These are phyloP conservation scores for Pyrrhia umbra DNA, from an alignment of 2,888 invertebrate species.

Conservation along the genomic window DNA sequence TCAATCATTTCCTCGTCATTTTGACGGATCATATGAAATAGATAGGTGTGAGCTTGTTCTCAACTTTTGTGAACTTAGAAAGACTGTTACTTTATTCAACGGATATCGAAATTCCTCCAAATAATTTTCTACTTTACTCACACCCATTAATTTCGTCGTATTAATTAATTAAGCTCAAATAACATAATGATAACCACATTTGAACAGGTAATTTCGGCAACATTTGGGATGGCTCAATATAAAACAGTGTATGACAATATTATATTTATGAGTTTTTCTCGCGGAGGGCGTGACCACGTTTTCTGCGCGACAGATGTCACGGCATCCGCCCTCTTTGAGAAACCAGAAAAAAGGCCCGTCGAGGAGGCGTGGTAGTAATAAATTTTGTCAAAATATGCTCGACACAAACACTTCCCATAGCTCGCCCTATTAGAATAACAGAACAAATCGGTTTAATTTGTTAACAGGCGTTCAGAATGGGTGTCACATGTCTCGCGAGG, in stretches of 20 bases:
- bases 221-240: background rate
- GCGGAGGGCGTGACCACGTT: constrained; percentile 81
- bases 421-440: constrained; percentile 89
- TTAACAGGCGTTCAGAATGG: constrained; percentile 88
- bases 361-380: constrained; percentile 89
- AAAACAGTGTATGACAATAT: constrained; percentile 63
- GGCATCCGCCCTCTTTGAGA: constrained; percentile 81
- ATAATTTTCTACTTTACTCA: background rate
- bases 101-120: background rate
- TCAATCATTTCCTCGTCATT: constrained; percentile 55
- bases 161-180: background rate
- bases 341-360: constrained; percentile 78
- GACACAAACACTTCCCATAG: constrained; percentile 88
- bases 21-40: constrained; percentile 31
- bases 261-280: constrained; percentile 73
- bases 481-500: constrained; percentile 86
- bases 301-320: constrained; percentile 86
- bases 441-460: constrained; percentile 89
- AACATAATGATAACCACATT: background rate
- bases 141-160: background rate
- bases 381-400: constrained; percentile 90
- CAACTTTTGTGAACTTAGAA: background rate
- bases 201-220: background rate
- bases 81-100: background rate
- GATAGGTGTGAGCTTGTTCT: constrained; percentile 29